A percentile compares a stretch with the other conserved stretches of the same genome.
Evolutionary conservation across 2,113 vertebrate genomes (phyloP).

Genomic region (Equus przewalskii): DNA sequence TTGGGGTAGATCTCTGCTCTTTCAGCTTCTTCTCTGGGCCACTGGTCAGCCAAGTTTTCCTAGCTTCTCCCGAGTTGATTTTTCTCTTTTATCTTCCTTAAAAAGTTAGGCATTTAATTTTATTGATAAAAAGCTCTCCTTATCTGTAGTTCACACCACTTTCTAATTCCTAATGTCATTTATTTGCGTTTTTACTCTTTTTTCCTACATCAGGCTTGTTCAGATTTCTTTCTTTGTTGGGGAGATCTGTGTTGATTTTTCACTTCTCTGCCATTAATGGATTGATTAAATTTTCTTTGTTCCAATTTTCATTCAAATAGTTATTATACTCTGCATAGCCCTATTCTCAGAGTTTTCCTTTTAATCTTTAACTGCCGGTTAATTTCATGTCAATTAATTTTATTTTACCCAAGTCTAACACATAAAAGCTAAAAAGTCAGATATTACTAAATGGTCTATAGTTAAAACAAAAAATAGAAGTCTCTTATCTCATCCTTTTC

Average conservation of each 20-base stretch:
- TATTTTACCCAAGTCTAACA: conserved; percentile 45
- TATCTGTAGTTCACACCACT: background rate
- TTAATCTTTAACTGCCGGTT: conserved; percentile 48
- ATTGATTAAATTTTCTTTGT: conserved; percentile 55
- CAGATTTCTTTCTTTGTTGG: conserved; percentile 22
- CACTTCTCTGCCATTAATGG: background rate
- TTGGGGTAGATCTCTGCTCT: background rate
- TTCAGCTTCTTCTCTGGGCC: background rate
- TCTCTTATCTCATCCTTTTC: background rate
- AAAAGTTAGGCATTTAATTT: background rate
- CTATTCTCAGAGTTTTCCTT: conserved; percentile 44
- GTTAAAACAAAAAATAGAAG: background rate
- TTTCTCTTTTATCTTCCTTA: conserved; percentile 11
- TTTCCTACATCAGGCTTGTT: background rate
- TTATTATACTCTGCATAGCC: conserved; percentile 14
- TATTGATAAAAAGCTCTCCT: background rate
- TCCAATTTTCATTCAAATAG: conserved; percentile 55
- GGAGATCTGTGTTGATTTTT: background rate
- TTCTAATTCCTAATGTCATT: conserved; percentile 48
- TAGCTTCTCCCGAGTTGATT: background rate
- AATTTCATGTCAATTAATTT: conserved; percentile 64
- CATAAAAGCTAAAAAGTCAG: conserved; percentile 55
- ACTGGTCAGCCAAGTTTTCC: background rate
- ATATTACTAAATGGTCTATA: background rate
- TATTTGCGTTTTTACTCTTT: background rate